phyloP scores from a whole-genome alignment of 1,140 invertebrate genomes.

The Diabrotica undecimpunctata region DNA sequence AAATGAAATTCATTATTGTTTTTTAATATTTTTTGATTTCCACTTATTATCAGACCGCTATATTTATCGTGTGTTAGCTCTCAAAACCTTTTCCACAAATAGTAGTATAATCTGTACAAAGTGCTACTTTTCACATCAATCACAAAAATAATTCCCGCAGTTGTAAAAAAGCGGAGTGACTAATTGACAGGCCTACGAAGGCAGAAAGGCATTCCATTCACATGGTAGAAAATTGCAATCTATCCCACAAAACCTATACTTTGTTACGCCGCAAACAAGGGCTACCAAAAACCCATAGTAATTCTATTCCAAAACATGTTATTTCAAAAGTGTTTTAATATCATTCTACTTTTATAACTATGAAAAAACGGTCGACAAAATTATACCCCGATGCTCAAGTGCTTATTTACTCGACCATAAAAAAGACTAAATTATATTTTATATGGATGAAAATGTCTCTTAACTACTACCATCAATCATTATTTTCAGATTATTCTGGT shows the following conservation, averaged over 20 bases:
- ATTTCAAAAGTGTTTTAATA: slow-evolving; percentile 19
- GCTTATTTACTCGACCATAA: slow-evolving; percentile 20
- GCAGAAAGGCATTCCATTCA: slow-evolving; percentile 1
- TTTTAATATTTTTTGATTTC: too few relatives aligned
- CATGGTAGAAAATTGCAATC: slow-evolving; percentile 13
- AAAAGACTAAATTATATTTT: slow-evolving; percentile 19
- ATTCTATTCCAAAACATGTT: slow-evolving; percentile 13
- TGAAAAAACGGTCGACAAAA: slow-evolving; percentile 16
- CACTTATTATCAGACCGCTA: too few relatives aligned
- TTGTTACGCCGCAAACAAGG: slow-evolving; percentile 9
- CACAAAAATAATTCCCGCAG: too few relatives aligned
- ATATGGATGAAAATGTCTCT: slow-evolving; percentile 17
- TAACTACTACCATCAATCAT: slow-evolving; percentile 17
- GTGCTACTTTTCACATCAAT: too few relatives aligned
- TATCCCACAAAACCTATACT: slow-evolving; percentile 13
- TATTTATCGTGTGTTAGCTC: too few relatives aligned
- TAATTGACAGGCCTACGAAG: background rate
- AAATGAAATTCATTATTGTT: too few relatives aligned
- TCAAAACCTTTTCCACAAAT: too few relatives aligned
- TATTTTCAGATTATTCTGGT: slow-evolving; percentile 17
- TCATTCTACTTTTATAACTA: slow-evolving; percentile 18
- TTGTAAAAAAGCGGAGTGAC: too few relatives aligned
- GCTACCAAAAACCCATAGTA: slow-evolving; percentile 16
- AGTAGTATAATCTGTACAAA: too few relatives aligned
- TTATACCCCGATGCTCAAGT: slow-evolving; percentile 8